A percentile compares a stretch with the other conserved stretches of the same genome.
These are phyloP conservation scores for Chorisops tibialis DNA, from an alignment of 2,888 invertebrate genomes.

Conservation along the genomic window DNA sequence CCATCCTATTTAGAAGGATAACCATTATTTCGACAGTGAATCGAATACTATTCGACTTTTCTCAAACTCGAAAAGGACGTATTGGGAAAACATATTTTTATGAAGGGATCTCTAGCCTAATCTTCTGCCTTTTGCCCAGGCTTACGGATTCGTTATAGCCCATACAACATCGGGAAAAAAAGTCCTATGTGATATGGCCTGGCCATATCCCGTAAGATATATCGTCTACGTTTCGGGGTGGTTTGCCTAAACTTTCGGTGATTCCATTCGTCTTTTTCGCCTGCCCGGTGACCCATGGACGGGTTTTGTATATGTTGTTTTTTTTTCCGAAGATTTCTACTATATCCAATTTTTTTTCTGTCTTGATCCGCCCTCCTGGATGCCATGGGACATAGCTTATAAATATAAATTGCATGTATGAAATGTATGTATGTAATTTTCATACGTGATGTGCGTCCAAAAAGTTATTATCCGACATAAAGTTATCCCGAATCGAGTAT, in stretches of 20 bases:
- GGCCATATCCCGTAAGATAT: conserved; percentile 19
- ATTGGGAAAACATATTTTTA: conserved; percentile 19
- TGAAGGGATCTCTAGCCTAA: conserved; percentile 29
- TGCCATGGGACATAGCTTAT: conserved; percentile 34
- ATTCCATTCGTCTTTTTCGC: conserved; percentile 17
- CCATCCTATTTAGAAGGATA: conserved; percentile 3
- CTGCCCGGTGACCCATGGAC: conserved; percentile 2
- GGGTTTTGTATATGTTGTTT: conserved; percentile 8
- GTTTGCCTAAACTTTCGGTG: conserved; percentile 15
- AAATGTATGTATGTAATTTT: conserved; percentile 34
- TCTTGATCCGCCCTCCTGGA: conserved; percentile 1
- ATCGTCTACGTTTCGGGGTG: conserved; percentile 4
- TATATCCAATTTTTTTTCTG: neutral
- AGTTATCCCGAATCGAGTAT: conserved; percentile 32
- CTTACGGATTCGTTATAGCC: conserved; percentile 24
- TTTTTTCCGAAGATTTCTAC: neutral
- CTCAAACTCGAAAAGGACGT: neutral
- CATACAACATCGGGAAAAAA: neutral
- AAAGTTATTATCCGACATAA: conserved; percentile 35
- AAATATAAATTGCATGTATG: conserved; percentile 37
- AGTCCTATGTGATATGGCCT: conserved; percentile 8
- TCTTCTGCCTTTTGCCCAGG: conserved; percentile 28
- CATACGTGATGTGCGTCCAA: conserved; percentile 38
- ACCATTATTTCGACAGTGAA: conserved; percentile 6
- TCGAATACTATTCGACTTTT: conserved; percentile 9